A percentile compares a stretch with the other conserved stretches of the same genome.
phyloP scores from a whole-genome alignment of 2,888 invertebrate genomes.

The Yponomeuta evonymella region DNA sequence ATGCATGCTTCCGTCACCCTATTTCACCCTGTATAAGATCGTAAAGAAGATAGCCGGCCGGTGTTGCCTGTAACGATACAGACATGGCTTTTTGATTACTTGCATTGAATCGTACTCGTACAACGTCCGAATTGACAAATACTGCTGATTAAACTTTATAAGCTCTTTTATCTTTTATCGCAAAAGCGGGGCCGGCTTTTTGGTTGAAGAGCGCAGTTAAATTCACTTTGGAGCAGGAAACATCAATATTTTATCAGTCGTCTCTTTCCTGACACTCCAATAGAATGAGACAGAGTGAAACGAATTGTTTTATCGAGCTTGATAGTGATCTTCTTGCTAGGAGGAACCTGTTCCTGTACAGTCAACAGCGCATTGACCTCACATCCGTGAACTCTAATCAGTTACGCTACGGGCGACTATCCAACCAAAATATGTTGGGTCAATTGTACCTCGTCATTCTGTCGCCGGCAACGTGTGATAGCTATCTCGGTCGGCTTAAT shows the following conservation, averaged over 20 bases:
- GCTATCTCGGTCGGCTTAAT: slow-evolving; percentile 55
- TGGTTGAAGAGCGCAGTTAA: background rate
- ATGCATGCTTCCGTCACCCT: too few species aligned
- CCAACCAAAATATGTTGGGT: too few species aligned
- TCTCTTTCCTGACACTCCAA: too few species aligned
- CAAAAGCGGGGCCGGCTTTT: background rate
- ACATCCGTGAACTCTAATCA: too few species aligned
- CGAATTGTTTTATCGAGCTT: too few species aligned
- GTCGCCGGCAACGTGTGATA: slow-evolving; percentile 61
- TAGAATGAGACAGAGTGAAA: too few species aligned
- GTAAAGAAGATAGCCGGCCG: slow-evolving; percentile 57
- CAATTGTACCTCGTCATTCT: slow-evolving; percentile 34
- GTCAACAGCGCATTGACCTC: too few species aligned
- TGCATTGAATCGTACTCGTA: slow-evolving; percentile 62
- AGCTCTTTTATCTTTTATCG: background rate
- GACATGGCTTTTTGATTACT: slow-evolving; percentile 72
- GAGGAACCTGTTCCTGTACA: too few species aligned
- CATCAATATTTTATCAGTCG: too few species aligned
- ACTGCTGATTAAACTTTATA: background rate
- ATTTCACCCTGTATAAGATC: slow-evolving; percentile 49
- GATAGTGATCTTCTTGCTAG: too few species aligned
- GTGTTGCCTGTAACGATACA: slow-evolving; percentile 66
- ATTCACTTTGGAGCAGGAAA: background rate
- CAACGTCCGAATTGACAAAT: background rate
- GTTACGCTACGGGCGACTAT: too few species aligned